Conservation (phyloP, 1,140 invertebrate genomes). For the Metaphire vulgaris region DNA sequence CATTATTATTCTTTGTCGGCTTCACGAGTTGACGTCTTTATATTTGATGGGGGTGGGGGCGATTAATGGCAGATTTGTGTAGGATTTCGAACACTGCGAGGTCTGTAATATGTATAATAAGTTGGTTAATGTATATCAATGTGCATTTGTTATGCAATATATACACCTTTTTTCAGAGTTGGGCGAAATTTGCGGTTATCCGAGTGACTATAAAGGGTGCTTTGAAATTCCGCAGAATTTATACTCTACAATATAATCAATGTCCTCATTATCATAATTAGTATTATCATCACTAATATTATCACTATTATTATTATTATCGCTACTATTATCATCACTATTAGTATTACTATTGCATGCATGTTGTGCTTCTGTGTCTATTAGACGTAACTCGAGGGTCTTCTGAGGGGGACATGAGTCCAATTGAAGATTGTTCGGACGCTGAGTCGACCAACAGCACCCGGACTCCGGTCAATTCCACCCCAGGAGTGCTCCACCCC, state of each 20-base stretch:
- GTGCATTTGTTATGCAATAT: not conserved
- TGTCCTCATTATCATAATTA: not conserved
- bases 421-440: not conserved
- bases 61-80: no score
- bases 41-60: no score
- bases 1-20: no score
- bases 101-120: no score
- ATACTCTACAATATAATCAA: not conserved
- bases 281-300: not conserved
- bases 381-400: not conserved
- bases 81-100: no score
- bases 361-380: not conserved
- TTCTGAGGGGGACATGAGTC: not conserved
- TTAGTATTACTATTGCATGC: not conserved
- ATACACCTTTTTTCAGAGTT: not conserved
- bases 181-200: not conserved
- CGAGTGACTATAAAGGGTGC: not conserved
- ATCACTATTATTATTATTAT: not conserved
- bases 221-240: constrained; percentile 1
- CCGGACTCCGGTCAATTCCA: not conserved
- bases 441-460: not conserved
- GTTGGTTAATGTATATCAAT: no score
- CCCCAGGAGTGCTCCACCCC: not conserved
- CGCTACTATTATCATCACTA: not conserved
- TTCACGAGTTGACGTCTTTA: no score